Base-by-base conservation (phyloP, 1,140 invertebrate species). In the Drosophila funebris region DNA sequence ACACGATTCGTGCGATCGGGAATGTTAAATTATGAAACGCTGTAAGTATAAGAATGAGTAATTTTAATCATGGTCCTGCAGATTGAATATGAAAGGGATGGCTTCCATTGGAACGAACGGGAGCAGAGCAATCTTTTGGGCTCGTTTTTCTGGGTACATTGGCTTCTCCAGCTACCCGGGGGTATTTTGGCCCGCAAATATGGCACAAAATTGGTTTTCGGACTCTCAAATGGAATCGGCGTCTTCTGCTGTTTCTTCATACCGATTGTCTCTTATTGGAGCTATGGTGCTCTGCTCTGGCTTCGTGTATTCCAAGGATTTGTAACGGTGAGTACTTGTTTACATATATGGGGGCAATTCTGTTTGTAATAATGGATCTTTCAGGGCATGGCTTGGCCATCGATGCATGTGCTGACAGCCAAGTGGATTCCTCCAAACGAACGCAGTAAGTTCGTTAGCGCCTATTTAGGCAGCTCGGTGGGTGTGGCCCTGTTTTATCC, bases 371-470 rank as follows among this genome's bases (percentile, higher is more conserved):
- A 0, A 1, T 5, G n/a, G 11, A 58, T 57, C 56, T 83, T 91
- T 54, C 71, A 97, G 96, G 97, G 97, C 22, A 94, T 96, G 37
- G 93, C 94, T 3, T 97, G 96, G 94, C 97, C 97, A 6, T 94
- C 96, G 11, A 91, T 91, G 90, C 96, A 97, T 92, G 93, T 95
- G 41, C 93, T 97, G 91, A 95, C 96, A 11, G 95, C 96, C 0
- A 94, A 95, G 81, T 98, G 97, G 97, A 95, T 96, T 53, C 96
- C 96, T 3, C 95, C 95, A 0, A 93, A 95, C 58, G 96, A 97
- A 90, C 93, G 96, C 46, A 96, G 95, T 81, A 95, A 94, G 92
- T 95, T 96, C 68, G 93, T 95, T 2, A 95, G 95, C 27, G 93
- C 95, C 16, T 96, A 95, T 89, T 91, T 96, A 79, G 95, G 95